Evolutionary conservation across 2,113 vertebrate genomes (phyloP).

Genomic region (Psophia crepitans): DNA sequence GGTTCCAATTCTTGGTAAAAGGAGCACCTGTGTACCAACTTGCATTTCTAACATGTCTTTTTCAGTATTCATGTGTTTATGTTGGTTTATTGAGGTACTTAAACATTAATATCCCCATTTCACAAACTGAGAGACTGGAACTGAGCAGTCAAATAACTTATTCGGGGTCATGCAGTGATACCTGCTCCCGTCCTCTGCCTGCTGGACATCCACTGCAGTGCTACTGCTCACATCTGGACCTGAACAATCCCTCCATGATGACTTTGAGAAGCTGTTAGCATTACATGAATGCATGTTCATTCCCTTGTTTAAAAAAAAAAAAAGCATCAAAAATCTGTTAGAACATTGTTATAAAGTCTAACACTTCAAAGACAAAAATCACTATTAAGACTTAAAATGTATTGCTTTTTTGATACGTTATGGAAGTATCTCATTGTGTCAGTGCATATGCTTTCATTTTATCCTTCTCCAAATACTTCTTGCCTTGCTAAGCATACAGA

Average conservation of each 20-base stretch:
- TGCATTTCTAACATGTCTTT: neutral
- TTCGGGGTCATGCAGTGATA: neutral
- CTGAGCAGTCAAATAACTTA: neutral
- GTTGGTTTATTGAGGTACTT: neutral
- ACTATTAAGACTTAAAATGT: neutral
- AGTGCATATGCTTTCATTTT: neutral
- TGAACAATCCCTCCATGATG: accelerated
- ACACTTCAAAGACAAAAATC: neutral
- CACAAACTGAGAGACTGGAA: neutral
- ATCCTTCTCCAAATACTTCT: neutral
- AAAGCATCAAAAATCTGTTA: neutral
- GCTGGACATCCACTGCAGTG: neutral
- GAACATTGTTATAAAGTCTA: neutral
- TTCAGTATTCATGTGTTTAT: neutral
- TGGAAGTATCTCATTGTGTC: neutral
- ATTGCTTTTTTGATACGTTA: neutral
- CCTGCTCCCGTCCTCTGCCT: neutral
- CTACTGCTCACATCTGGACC: neutral
- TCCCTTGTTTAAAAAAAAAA: neutral
- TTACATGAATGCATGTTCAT: accelerated
- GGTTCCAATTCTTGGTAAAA: neutral
- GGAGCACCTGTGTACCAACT: neutral
- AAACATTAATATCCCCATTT: conserved; percentile 31
- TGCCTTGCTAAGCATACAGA: neutral
- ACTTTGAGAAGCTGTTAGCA: neutral